A percentile compares a stretch with the other conserved stretches of the same genome.
Evolutionary conservation across 2,888 invertebrate species (phyloP).

Genomic region (Sarcophaga subvicina): DNA sequence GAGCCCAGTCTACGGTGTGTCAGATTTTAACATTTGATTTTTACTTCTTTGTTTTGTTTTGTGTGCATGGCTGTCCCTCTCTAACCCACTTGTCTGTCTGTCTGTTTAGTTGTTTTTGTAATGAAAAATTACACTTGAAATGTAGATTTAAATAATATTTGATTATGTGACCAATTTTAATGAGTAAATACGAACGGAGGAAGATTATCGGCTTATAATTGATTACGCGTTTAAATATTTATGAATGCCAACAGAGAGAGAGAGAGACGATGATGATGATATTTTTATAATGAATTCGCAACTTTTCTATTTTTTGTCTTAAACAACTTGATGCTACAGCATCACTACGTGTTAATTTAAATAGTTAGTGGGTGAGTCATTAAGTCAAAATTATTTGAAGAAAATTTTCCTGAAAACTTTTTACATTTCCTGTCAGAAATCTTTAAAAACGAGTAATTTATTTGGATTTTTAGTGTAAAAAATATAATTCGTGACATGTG

Average conservation of each 20-base stretch:
- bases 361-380: too few species aligned
- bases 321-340: too few species aligned
- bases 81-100: background rate
- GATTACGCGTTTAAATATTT: background rate
- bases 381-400: too few species aligned
- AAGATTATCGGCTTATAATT: background rate
- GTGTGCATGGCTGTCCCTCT: too few species aligned
- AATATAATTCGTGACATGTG: too few species aligned
- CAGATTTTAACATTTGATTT: background rate
- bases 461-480: too few species aligned
- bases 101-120: background rate
- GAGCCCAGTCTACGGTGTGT: background rate
- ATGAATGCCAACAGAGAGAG: background rate
- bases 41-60: background rate
- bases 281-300: background rate
- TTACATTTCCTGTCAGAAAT: too few species aligned
- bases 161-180: constrained; percentile 57
- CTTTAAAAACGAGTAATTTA: too few species aligned
- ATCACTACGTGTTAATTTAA: too few species aligned
- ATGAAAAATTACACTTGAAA: constrained; percentile 42
- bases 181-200: constrained; percentile 31
- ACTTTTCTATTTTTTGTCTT: background rate
- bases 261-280: background rate
- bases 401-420: too few species aligned
- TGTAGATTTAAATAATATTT: constrained; percentile 57